Base-by-base conservation (phyloP, 2,113 vertebrate species). In the Colistium nudipinnis region DNA sequence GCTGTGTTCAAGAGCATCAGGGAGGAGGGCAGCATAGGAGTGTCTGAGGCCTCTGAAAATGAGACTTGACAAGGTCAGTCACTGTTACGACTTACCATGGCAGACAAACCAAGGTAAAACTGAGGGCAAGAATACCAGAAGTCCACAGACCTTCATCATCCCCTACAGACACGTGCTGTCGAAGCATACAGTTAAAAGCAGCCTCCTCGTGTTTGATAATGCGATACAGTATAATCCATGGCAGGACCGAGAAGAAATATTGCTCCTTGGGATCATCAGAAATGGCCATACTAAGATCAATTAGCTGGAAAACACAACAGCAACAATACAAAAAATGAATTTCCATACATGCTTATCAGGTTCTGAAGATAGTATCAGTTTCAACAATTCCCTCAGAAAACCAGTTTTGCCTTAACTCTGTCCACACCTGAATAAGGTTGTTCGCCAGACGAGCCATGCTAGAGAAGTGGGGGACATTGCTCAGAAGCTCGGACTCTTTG, bases 1-100 rank as follows among this genome's bases (percentile, higher is more conserved):
- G 97, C 98, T 0, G 96, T 98, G 88, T 96, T 98, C 69, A 99
- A 91, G 53, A 99, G 91, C 96, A 97, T 97, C 47, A 99, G 94
- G 0, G 98, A 99, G 27, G 97, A 95, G 1, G 98, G 96, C 67
- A 99, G 90, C 95, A 98, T 89, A 17, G 97, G 94, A 0, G 91
- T 90, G 65, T 96, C 94, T 0, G 89, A 74, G 63, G 90, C 90
- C 64, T 93, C 92, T 93, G 73, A 36, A 85, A 82, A 68, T 45
- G 27, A 77, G 53, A 65, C 17, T 16, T 27, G 16, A 68, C 22
- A 17, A 6, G 17, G 56, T 83, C 39, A 84, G 33, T 70, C 28
- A 19, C 44, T 28, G 28, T 9, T 68, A 51, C 44, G 48, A 24
- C 62, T n/a, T 9, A 51, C 12, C 45, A 38, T 13, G 22, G 13